Conservation (phyloP, 2,797 vertebrate genomes). For the Chaetodon trifasciatus region DNA sequence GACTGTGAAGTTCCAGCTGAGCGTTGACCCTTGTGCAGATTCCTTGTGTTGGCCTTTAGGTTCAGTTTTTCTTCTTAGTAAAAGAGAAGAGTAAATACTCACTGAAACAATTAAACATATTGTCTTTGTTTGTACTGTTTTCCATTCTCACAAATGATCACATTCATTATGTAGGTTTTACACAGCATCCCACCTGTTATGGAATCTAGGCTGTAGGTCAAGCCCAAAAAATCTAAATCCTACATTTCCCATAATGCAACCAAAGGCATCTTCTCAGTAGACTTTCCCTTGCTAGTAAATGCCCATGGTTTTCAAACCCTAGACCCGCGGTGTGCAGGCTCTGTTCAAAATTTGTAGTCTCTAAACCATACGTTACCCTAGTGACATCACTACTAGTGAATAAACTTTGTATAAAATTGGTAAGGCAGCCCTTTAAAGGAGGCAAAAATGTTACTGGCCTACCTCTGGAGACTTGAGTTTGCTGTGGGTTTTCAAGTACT, state of each 20-base stretch:
- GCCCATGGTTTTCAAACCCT: neutral
- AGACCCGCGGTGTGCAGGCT: too few relatives aligned
- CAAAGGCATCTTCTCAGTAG: neutral
- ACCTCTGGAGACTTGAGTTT: conserved; percentile 73
- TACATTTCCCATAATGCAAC: neutral
- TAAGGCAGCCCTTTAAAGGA: neutral
- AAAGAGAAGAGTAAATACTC: neutral
- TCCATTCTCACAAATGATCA: too few relatives aligned
- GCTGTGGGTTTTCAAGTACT: conserved; percentile 81
- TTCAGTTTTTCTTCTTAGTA: conserved; percentile 81
- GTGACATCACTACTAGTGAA: too few relatives aligned
- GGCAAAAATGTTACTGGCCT: neutral
- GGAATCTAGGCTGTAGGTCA: too few relatives aligned
- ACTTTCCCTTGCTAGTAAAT: neutral
- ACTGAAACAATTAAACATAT: too few relatives aligned
- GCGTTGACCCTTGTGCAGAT: conserved; percentile 46
- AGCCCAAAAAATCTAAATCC: neutral
- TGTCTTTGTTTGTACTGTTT: too few relatives aligned
- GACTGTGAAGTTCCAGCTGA: conserved; percentile 63
- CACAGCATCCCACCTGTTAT: too few relatives aligned
- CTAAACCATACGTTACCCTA: neutral
- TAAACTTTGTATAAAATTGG: neutral
- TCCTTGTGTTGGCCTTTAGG: conserved; percentile 79
- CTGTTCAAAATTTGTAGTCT: neutral
- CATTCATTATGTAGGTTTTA: too few relatives aligned